Evolutionary conservation across 2,797 vertebrate species (phyloP), one percentile per base, ranked within the genome.

Genomic region (Lepilemur ruficaudatus): DNA sequence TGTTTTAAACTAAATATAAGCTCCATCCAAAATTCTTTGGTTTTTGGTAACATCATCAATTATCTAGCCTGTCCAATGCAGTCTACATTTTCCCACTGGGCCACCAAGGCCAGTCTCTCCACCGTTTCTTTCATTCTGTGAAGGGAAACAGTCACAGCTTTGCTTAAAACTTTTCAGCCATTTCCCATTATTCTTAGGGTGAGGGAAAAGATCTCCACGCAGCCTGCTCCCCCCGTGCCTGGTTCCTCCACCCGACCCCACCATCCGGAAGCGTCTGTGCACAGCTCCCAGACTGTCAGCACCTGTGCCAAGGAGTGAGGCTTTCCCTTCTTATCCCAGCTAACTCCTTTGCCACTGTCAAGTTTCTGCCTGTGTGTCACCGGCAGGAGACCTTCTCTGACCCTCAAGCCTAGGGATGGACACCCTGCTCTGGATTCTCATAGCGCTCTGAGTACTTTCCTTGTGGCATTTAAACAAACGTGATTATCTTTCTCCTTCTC

Each of bases 241-340:
- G 0, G 48, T 28, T 52, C 6, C 4, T 43, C n/a, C 55, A 3
- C 17, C 1, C 4, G 15, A 23, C 70, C 14, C 30, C 10, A 4
- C 13, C 5, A 12, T 13, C 48, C 30, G 13, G 1, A 18, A 35
- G 70, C 17, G 3, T 14, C 70, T 9, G 55, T 9, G 43, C 30
- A 50, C 8, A 61, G 32, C 17, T 76, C 38, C 70, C 38, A n/a
- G 84, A 41, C 25, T 20, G 30, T 35, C 32, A 35, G n/a, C 52
- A 18, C 20, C 13, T 4, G 18, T 0, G 46, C 28, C 48, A 30
- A 41, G 28, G 41, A 70, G 32, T 38, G 55, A 32, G 15, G 4
- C 50, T 30, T 80, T 52, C 52, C 46, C 32, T 69, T 57, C 22
- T 43, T 35, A 11, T 2, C 14, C 61, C 11, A 1, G 2, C 5